These are phyloP conservation scores for Gymnocheta viridis DNA, from an alignment of 2,888 invertebrate species.

Conservation along the genomic window DNA sequence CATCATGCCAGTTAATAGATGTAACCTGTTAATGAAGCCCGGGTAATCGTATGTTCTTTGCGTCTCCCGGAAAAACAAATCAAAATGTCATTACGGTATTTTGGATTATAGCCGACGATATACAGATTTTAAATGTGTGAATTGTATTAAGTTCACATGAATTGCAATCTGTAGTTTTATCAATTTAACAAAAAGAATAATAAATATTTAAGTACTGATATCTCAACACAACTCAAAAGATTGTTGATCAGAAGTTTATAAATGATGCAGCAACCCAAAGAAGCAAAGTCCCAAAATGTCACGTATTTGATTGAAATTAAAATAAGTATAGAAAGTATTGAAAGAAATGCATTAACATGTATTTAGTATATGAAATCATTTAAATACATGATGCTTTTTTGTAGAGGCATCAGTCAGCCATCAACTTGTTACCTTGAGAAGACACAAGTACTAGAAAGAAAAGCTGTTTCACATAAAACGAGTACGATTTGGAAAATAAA, in stretches of 20 bases:
- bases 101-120: neutral
- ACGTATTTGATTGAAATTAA: conserved; percentile 73
- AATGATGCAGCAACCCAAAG: conserved; percentile 13
- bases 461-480: conserved; percentile 41
- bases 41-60: no score
- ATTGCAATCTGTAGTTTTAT: conserved; percentile 14
- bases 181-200: neutral
- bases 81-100: neutral
- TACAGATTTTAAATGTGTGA: neutral
- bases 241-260: conserved; percentile 36
- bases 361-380: conserved; percentile 75
- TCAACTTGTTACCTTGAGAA: conserved; percentile 75
- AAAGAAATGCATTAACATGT: conserved; percentile 29
- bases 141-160: neutral
- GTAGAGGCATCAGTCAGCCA: conserved; percentile 75
- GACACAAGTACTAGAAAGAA: conserved; percentile 69
- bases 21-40: no score
- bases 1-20: no score
- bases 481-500: conserved; percentile 36
- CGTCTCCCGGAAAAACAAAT: no score
- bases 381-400: conserved; percentile 76
- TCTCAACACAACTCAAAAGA: conserved; percentile 11
- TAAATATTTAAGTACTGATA: conserved; percentile 8
- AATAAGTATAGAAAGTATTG: conserved; percentile 33
- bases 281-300: conserved; percentile 74